phyloP scores from a whole-genome alignment of 1,140 invertebrate species.

The Hesperophylax magnus region DNA sequence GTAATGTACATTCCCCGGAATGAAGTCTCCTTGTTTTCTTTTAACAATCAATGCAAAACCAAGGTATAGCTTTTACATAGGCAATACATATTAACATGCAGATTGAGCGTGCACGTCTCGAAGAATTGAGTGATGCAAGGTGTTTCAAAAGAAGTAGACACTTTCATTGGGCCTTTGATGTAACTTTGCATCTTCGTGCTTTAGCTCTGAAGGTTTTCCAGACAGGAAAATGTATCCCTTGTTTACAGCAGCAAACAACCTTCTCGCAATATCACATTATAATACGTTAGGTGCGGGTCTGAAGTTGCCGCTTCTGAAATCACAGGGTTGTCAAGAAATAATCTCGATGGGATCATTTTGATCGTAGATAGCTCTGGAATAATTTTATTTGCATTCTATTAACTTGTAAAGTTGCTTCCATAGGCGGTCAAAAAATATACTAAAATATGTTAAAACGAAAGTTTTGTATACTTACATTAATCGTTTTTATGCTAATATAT shows the following conservation, averaged over 20 bases:
- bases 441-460: no score
- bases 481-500: no score
- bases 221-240: not conserved
- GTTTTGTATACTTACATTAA: no score
- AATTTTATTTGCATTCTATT: no score
- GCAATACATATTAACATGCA: not conserved
- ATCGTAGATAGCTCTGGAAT: no score
- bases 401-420: no score
- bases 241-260: not conserved
- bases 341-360: no score
- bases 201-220: not conserved
- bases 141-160: not conserved
- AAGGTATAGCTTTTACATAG: not conserved
- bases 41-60: not conserved
- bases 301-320: not conserved
- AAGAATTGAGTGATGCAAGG: not conserved
- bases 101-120: not conserved
- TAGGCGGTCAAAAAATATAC: no score
- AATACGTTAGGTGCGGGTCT: not conserved
- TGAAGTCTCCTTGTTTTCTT: not conserved
- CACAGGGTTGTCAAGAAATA: no score
- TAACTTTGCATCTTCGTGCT: slow-evolving; percentile 19
- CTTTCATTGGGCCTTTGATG: not conserved
- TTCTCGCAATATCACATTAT: not conserved
- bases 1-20: not conserved